Evolutionary conservation across 2,888 invertebrate genomes (phyloP).

Genomic region (Mycalesis mineus): DNA sequence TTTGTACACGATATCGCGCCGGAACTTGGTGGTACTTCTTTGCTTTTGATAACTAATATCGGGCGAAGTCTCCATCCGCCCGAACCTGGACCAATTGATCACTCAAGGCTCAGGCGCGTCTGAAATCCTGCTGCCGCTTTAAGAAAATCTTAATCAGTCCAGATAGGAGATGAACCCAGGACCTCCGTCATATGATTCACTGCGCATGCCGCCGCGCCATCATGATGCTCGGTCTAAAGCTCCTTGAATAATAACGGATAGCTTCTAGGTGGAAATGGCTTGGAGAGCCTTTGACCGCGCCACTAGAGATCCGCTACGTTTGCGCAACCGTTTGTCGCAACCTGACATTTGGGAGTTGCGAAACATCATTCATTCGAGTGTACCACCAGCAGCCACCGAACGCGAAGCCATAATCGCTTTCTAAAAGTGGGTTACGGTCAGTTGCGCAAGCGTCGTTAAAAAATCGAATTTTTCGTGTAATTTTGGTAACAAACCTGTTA

Average conservation of each 20-base stretch:
- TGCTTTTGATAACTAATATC: no score
- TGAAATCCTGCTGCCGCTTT: no score
- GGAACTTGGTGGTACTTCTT: no score
- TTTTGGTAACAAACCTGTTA: not conserved
- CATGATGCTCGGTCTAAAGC: not conserved
- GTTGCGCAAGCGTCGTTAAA: not conserved
- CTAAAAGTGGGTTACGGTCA: slow-evolving; percentile 9
- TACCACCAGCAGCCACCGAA: not conserved
- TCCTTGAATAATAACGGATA: not conserved
- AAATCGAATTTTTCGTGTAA: not conserved
- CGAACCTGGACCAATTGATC: no score
- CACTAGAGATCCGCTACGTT: not conserved
- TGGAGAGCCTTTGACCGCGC: not conserved
- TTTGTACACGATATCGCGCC: no score
- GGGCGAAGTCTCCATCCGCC: no score
- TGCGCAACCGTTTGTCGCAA: slow-evolving; percentile 1
- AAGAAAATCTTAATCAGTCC: no score
- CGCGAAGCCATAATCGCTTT: slow-evolving; percentile 8
- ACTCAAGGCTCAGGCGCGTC: no score
- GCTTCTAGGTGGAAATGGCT: not conserved
- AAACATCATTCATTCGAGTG: not conserved
- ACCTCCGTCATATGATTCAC: no score
- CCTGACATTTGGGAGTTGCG: slow-evolving; percentile 9
- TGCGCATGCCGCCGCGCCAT: not conserved
- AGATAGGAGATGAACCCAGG: no score